Evolutionary conservation across 2,113 vertebrate species (phyloP), one percentile per base, ranked within the genome.

Genomic region (Brachyhypopomus gauderio): DNA sequence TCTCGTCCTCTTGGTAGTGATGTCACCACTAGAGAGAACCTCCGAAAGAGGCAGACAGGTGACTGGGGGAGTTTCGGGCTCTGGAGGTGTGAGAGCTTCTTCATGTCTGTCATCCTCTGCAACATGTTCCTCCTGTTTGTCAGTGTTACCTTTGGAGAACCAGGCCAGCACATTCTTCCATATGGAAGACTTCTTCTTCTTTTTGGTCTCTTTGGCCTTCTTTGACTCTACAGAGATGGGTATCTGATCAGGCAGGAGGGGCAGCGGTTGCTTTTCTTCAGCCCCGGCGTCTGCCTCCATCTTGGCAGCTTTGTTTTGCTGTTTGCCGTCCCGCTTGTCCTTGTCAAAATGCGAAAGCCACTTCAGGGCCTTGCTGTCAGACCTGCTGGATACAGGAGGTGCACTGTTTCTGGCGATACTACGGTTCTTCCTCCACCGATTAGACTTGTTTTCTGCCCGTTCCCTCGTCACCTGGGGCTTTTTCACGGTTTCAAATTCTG

Each of bases 91-190:
- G 9, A 25, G 0, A 73, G 23, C 19, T 3, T 19, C 74, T 81
- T 56, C 34, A 69, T 12, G 0, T 84, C 45, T 75, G 77, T 34
- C 84, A 34, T 52, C 52, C 79, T 64, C 85, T 36, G n/a, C 41
- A 8, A 73, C 2, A 0, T 82, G 88, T 20, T 95, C 93, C 6
- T 90, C 93, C 69, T 91, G 89, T 1, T 96, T 95, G 45, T 96
- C 95, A 0, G 34, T 52, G 12, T 73, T 88, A 20, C 78, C 94
- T 82, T 75, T 92, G 30, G 92, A 81, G 76, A 98, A 87, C 16
- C 95, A 64, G 52, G 84, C 92, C 2, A 95, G 0, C 1, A 96
- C 0, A 0, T 4, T 86, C 87, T 95, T 97, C 90, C 95, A 79
- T 70, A 88, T 7, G 0, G 92, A 83, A 75, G 90, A 20, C 23